These are phyloP conservation scores for Cloeon dipterum DNA, from an alignment of 2,888 invertebrate species.

Conservation along the genomic window DNA sequence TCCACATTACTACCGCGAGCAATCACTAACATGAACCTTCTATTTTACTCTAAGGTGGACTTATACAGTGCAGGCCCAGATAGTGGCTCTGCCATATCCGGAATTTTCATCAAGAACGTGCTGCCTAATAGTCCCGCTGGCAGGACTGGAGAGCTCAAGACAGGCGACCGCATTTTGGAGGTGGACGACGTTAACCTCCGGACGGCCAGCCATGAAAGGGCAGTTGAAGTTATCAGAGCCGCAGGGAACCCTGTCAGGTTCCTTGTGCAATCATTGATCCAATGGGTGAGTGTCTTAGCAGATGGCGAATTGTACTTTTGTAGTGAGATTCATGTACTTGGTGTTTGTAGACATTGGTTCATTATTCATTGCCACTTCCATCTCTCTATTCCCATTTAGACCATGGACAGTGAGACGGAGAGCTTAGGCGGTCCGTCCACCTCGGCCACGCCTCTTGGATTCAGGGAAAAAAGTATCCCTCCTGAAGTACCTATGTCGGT, in stretches of 20 bases:
- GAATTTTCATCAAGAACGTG: conserved; percentile 96
- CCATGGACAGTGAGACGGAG: conserved; percentile 9
- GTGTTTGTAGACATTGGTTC: no score
- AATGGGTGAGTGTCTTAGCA: conserved; percentile 34
- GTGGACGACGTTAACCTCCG: conserved; percentile 80
- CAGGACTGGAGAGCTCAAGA: conserved; percentile 63
- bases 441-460: conserved; percentile 6
- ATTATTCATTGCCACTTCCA: neutral
- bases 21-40: no score
- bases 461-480: conserved; percentile 10
- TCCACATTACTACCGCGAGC: no score
- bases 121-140: conserved; percentile 87
- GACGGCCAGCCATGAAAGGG: conserved; percentile 77
- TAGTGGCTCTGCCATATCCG: conserved; percentile 53
- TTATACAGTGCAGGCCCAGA: conserved; percentile 41
- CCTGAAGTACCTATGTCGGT: conserved; percentile 14
- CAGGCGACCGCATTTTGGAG: conserved; percentile 71
- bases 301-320: neutral
- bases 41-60: conserved; percentile 48
- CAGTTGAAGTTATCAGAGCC: conserved; percentile 82
- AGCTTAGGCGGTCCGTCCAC: conserved; percentile 7
- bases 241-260: conserved; percentile 75
- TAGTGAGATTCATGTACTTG: no score
- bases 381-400: conserved; percentile 7
- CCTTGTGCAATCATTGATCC: conserved; percentile 61